Evolutionary conservation across 2,888 invertebrate species (phyloP).

Genomic region (Linnaemya tessellans): DNA sequence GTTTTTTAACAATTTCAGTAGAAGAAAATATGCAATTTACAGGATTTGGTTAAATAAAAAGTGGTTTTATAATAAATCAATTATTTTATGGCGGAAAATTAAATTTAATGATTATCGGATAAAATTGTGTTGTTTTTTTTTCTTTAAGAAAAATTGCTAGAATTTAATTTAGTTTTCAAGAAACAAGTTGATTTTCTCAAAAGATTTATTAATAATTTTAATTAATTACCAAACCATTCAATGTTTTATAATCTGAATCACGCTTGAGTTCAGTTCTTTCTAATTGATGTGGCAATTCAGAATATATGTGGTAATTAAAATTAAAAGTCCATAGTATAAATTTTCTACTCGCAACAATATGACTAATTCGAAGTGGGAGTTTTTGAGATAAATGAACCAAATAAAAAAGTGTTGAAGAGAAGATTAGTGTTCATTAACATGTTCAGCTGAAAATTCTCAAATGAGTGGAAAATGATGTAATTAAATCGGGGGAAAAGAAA

Average conservation of each 20-base stretch:
- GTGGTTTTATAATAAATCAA: slow-evolving; percentile 62
- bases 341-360: no score
- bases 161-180: neutral
- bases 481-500: no score
- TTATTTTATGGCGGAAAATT: slow-evolving; percentile 31
- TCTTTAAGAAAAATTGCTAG: neutral
- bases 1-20: slow-evolving; percentile 33
- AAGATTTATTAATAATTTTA: neutral
- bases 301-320: no score
- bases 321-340: no score
- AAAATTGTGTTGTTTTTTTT: neutral
- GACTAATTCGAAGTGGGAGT: no score
- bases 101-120: slow-evolving; percentile 1
- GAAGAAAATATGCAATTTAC: slow-evolving; percentile 43
- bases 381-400: no score
- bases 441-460: no score
- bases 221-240: neutral
- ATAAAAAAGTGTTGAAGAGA: no score
- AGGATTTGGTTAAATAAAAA: slow-evolving; percentile 30
- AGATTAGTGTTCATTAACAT: no score
- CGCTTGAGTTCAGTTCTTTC: neutral
- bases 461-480: no score
- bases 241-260: neutral
- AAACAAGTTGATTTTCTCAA: neutral
- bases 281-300: neutral